These are phyloP conservation scores for Synodontis membranacea DNA, from an alignment of 2,113 vertebrate species.

Conservation along the genomic window DNA sequence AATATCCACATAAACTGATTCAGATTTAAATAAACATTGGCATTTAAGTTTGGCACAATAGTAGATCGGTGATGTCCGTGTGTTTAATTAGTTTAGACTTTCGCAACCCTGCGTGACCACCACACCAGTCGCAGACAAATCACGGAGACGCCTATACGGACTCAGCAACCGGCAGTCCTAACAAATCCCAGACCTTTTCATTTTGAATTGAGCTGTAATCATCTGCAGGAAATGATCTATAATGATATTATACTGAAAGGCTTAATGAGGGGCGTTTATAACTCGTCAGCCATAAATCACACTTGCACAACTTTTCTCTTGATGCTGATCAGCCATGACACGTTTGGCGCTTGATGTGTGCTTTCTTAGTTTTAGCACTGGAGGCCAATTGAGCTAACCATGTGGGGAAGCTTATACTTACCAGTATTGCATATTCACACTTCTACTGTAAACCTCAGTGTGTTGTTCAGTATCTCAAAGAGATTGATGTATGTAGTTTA, in stretches of 20 bases:
- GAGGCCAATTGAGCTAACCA: neutral
- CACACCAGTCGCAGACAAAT: too few relatives aligned
- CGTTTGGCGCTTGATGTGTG: neutral
- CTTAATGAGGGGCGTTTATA: neutral
- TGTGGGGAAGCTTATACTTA: neutral
- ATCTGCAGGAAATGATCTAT: constrained; percentile 17
- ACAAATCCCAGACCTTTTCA: neutral
- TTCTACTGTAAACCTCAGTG: neutral
- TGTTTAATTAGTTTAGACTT: too few relatives aligned
- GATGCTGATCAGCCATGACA: neutral
- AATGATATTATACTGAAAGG: neutral
- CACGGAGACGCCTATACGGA: too few relatives aligned
- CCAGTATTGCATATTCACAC: neutral
- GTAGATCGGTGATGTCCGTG: too few relatives aligned
- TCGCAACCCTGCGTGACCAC: too few relatives aligned
- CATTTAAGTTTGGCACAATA: too few relatives aligned
- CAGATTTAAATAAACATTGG: too few relatives aligned
- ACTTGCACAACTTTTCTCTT: neutral
- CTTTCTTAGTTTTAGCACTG: neutral
- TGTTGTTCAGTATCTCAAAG: neutral
- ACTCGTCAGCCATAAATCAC: neutral
- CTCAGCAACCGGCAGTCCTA: too few relatives aligned
- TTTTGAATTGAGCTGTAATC: neutral
- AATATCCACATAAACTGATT: too few relatives aligned
- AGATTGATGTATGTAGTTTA: neutral